phyloP scores from a whole-genome alignment of 2,888 invertebrate species.

The Steinernema carpocapsae region DNA sequence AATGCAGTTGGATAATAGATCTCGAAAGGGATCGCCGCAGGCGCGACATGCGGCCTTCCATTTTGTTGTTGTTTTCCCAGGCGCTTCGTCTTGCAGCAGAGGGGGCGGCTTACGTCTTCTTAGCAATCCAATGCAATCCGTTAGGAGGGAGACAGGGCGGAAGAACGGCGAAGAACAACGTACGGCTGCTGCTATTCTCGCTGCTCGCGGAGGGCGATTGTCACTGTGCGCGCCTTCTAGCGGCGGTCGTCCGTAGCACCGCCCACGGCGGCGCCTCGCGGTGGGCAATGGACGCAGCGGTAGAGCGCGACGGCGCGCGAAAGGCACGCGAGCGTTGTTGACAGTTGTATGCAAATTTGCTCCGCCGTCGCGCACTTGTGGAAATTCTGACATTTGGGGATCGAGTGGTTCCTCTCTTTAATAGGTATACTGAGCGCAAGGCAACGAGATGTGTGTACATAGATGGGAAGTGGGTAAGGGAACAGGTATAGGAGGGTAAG shows the following conservation, averaged over 20 bases:
- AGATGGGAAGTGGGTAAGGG: too few relatives aligned
- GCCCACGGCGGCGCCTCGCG: too few relatives aligned
- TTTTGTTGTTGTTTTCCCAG: constrained; percentile 5
- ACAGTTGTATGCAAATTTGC: constrained; percentile 35
- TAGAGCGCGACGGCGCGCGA: constrained; percentile 18
- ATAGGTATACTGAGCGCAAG: too few relatives aligned
- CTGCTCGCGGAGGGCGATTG: constrained; percentile 29
- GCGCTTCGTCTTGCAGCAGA: background rate
- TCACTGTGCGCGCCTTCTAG: constrained; percentile 23
- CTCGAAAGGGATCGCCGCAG: constrained; percentile 47
- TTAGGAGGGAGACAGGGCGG: background rate
- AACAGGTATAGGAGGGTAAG: too few relatives aligned
- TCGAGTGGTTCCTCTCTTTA: too few relatives aligned
- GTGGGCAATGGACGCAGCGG: background rate
- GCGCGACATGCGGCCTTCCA: constrained; percentile 34
- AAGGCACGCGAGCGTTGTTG: background rate
- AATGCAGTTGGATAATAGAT: constrained; percentile 51
- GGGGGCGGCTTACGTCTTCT: background rate
- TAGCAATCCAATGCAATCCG: background rate
- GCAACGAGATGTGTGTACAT: too few relatives aligned
- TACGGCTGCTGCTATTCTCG: constrained; percentile 20
- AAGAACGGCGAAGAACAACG: background rate
- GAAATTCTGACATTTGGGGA: background rate
- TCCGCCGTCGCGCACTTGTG: background rate
- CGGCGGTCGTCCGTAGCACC: background rate